Percentiles rank a stretch among this genome's conserved stretches.
Evolutionary conservation across 2,797 vertebrate species (phyloP).

Genomic region (Lagorchestes hirsutus): DNA sequence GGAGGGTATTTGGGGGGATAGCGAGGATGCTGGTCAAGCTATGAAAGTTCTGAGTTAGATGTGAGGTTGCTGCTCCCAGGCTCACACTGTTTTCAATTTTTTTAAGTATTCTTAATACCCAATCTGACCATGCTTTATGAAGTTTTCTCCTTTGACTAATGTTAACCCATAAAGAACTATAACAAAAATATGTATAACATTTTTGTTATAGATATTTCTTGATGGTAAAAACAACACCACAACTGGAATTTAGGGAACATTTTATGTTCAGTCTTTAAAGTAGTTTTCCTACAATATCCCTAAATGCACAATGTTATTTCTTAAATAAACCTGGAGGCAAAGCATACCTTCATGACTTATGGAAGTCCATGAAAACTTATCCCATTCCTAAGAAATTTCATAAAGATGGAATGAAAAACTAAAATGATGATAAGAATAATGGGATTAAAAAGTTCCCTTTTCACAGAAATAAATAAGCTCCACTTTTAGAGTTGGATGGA

Average conservation of each 20-base stretch:
- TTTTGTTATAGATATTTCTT: background rate
- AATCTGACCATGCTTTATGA: background rate
- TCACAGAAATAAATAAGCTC: background rate
- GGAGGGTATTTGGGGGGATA: too few species aligned
- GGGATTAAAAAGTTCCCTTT: background rate
- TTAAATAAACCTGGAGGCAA: constrained; percentile 52
- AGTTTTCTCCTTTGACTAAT: constrained; percentile 22
- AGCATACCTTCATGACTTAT: background rate
- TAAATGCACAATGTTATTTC: constrained; percentile 45
- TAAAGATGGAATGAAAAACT: constrained; percentile 38
- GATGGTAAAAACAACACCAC: background rate
- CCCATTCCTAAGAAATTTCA: constrained; percentile 54
- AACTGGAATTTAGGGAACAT: constrained; percentile 30
- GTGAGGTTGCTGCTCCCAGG: too few species aligned
- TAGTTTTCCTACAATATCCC: constrained; percentile 38
- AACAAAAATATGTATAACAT: background rate
- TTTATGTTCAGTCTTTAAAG: background rate
- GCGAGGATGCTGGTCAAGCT: too few species aligned
- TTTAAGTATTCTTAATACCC: too few species aligned
- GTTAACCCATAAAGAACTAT: constrained; percentile 38
- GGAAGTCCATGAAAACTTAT: constrained; percentile 9
- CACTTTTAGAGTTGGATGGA: background rate
- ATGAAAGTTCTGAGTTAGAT: too few species aligned
- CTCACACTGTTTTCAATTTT: too few species aligned
- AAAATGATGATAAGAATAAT: constrained; percentile 46